phyloP scores from a whole-genome alignment of 2,888 invertebrate genomes.

The Caenorhabditis panamensis region DNA sequence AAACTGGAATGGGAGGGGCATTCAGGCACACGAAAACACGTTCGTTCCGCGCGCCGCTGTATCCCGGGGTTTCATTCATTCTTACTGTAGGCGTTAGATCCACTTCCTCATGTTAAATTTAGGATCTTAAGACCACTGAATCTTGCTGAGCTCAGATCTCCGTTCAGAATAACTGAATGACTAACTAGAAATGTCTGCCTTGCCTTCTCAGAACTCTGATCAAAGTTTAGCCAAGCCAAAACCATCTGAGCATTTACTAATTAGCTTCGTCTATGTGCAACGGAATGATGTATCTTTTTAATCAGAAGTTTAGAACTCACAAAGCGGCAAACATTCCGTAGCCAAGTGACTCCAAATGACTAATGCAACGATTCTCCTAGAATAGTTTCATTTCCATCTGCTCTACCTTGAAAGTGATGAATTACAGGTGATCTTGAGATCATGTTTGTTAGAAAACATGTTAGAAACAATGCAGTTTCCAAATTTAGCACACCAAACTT shows the following conservation, averaged over 20 bases:
- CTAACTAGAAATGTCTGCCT: too few species aligned
- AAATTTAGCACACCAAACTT: not conserved
- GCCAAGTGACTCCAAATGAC: not conserved
- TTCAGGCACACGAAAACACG: conserved; percentile 4
- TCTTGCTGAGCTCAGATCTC: too few species aligned
- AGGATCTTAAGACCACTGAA: too few species aligned
- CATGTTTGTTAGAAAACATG: not conserved
- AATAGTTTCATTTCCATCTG: conserved; percentile 7
- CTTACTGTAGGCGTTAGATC: not conserved
- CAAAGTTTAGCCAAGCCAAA: too few species aligned
- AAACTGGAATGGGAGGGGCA: not conserved
- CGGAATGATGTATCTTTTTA: too few species aligned
- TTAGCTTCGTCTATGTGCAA: too few species aligned
- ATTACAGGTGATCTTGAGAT: not conserved
- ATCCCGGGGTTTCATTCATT: conserved; percentile 3
- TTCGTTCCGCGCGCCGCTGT: not conserved
- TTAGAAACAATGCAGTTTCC: not conserved
- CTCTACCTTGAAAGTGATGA: not conserved
- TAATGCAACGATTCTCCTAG: not conserved
- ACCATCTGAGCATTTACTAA: too few species aligned
- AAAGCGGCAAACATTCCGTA: too few species aligned
- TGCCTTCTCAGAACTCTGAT: too few species aligned
- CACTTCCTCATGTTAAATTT: not conserved
- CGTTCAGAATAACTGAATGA: too few species aligned
- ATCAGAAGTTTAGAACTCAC: too few species aligned